These are phyloP conservation scores for Murina feae DNA, from an alignment of 2,113 vertebrate species.

Conservation along the genomic window DNA sequence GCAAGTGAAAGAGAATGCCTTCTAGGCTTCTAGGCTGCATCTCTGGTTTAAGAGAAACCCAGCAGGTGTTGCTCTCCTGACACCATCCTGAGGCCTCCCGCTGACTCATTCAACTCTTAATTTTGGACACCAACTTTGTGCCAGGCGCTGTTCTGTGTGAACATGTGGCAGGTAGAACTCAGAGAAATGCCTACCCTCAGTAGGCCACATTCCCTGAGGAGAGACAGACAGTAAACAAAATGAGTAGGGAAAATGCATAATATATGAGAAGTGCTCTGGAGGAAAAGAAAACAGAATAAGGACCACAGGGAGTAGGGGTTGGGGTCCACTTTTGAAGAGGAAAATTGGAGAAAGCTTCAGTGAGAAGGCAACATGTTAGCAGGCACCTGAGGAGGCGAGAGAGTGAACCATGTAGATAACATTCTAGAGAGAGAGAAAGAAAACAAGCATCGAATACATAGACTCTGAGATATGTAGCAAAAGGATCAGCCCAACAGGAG, in stretches of 20 bases:
- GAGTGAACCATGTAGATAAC: neutral
- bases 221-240: neutral
- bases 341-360: neutral
- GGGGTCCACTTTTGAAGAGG: neutral
- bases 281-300: neutral
- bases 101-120: neutral
- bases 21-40: neutral
- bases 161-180: neutral
- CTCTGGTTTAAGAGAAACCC: neutral
- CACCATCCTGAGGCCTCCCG: neutral
- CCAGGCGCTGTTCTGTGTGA: neutral
- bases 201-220: neutral
- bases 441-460: neutral
- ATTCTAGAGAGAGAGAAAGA: neutral
- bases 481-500: neutral
- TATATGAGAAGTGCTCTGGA: neutral
- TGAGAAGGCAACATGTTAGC: neutral
- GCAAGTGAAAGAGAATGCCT: neutral
- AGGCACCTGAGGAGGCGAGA: neutral
- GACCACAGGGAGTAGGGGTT: neutral
- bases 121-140: neutral
- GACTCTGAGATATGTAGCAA: neutral
- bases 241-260: neutral
- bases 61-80: neutral
- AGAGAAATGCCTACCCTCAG: neutral